Percentiles rank a stretch among this genome's conserved stretches.
These are phyloP conservation scores for Crypturellus undulatus DNA, from an alignment of 2,113 vertebrate species.

Conservation along the genomic window DNA sequence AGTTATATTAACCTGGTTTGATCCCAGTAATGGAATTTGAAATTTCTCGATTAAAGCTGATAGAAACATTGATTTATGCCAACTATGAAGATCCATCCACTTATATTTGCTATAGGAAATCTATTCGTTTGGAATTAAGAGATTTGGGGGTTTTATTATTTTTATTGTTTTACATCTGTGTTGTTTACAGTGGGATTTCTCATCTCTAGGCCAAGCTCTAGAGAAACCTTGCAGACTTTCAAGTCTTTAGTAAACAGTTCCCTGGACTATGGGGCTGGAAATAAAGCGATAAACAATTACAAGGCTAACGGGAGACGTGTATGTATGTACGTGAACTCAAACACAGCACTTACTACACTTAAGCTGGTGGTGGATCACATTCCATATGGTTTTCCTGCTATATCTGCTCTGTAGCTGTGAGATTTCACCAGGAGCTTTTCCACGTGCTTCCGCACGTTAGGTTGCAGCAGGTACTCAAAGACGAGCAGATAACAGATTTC, in stretches of 20 bases:
- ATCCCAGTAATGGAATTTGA: conserved; percentile 2
- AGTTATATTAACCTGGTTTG: conserved; percentile 16
- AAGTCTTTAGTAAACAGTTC: background rate
- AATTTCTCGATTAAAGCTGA: conserved; percentile 17
- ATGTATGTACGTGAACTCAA: background rate
- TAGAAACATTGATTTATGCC: background rate
- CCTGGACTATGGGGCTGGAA: background rate
- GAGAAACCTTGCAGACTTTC: background rate
- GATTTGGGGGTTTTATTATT: background rate
- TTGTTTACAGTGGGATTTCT: background rate
- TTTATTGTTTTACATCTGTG: background rate
- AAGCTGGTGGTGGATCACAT: background rate
- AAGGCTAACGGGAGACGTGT: accelerated
- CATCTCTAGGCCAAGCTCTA: background rate
- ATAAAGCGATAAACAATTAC: accelerated
- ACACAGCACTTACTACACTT: background rate
- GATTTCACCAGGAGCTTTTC: background rate
- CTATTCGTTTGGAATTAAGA: background rate
- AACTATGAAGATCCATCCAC: background rate
- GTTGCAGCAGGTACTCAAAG: background rate
- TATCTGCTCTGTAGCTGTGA: background rate
- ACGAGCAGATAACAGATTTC: background rate
- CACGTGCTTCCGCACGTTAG: background rate
- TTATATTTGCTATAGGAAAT: conserved; percentile 6
- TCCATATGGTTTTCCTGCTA: background rate